phyloP scores from a whole-genome alignment of 1,140 invertebrate species.

The Bombus superbus region DNA sequence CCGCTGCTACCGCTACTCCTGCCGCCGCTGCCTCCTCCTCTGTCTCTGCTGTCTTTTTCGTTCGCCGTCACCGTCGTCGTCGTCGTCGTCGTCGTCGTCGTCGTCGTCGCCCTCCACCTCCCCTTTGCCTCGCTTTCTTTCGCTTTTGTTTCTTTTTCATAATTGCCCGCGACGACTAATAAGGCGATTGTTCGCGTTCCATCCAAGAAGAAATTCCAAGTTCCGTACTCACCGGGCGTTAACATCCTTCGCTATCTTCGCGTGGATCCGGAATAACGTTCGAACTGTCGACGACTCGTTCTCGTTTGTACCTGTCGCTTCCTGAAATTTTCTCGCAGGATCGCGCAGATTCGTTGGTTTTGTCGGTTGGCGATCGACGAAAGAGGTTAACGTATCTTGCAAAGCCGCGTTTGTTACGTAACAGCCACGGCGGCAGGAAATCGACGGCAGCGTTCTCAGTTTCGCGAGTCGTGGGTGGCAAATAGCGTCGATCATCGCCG shows the following conservation, averaged over 20 bases:
- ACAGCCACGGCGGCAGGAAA: not conserved
- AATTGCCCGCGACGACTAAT: slow-evolving; percentile 74
- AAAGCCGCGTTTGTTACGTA: not conserved
- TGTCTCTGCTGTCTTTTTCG: slow-evolving; percentile 26
- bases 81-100: not conserved
- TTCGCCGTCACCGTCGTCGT: slow-evolving; percentile 36
- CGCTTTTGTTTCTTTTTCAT: slow-evolving; percentile 60
- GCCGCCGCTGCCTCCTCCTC: slow-evolving; percentile 16
- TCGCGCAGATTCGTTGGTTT: not conserved
- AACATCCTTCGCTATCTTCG: slow-evolving; percentile 41
- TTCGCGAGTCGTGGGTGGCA: slow-evolving; percentile 8
- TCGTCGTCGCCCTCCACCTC: slow-evolving; percentile 27
- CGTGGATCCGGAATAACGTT: slow-evolving; percentile 52
- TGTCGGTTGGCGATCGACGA: not conserved
- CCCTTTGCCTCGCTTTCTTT: not conserved
- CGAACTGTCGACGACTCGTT: not conserved
- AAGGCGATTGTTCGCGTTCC: slow-evolving; percentile 79
- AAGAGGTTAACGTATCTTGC: not conserved
- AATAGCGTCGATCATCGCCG: slow-evolving; percentile 45
- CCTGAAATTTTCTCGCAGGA: slow-evolving; percentile 31
- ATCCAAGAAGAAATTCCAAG: slow-evolving; percentile 73
- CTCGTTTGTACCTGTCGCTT: not conserved
- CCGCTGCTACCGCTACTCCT: slow-evolving; percentile 23
- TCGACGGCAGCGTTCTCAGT: not conserved
- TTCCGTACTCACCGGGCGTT: slow-evolving; percentile 53